Evolutionary conservation across 1,140 invertebrate genomes (phyloP), one percentile per base, ranked within the genome.

Genomic region (Eueides isabella): DNA sequence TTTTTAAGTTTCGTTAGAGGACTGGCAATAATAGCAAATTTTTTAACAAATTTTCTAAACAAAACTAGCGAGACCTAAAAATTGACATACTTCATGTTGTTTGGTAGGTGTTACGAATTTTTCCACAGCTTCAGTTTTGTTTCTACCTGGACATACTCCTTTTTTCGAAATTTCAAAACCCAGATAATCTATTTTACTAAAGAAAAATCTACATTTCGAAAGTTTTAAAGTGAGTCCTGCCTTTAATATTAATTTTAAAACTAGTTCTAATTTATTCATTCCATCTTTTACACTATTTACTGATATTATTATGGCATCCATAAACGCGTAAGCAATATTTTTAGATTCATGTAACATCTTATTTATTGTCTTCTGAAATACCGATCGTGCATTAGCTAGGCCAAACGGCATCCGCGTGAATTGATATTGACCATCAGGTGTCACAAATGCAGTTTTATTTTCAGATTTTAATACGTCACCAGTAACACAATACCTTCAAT

Each of bases 271-370:
- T 28, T 19, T 38, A 4, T 2, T 12, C 12, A 66, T 14, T 0
- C 64, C 64, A 23, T 66, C 33, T 11, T 38, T 12, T 5, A 38
- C 6, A 66, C 11, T 19, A 19, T 26, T n/a, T 0, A 31, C 31
- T 19, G 63, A 31, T 2, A 65, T 65, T 2, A 65, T 6, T 11
- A 65, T 33, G 5, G 35, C 63, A 28, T 65, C 63, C 19, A 65
- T 38, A 35, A 6, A 44, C 4, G 30, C 16, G 16, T 33, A 33
- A 65, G 19, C 61, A 72, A 75, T 74, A 75, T 16, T 38, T 38
- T 38, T 38, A 16, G 12, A 38, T 33, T 38, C 35, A 12, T 12
- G 12, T 14, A 44, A n/a, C 14, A 44, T 44, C 5, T 44, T 44
- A 2, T 44, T 44, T 5, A 44, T 44, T n/a, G 38, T n/a, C 16